Evolutionary conservation across 2,888 invertebrate species (phyloP), one percentile per base, ranked within the genome.

Genomic region (Orchesellides sinensis): DNA sequence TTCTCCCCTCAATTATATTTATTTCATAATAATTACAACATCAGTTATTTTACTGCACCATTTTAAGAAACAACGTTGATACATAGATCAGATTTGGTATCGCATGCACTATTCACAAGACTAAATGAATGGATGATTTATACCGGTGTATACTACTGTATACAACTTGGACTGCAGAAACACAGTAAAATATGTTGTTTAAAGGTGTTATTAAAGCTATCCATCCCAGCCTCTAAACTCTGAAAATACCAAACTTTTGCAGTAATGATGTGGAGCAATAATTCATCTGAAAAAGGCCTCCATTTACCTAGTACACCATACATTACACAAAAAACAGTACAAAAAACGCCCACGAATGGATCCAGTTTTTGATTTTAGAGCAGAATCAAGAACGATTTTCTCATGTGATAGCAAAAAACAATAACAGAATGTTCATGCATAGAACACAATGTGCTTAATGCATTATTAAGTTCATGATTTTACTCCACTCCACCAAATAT

Each of bases 11-110:
- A 75, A 75, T 75, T 75, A 75, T 66, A 68, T 59, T 23, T 45
- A 66, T 77, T 77, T 56, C 77, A 59, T 77, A 77, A 78, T 70
- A 61, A n/a, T n/a, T n/a, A 27, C 61, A 78, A 69, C 78, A 78
- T 78, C 78, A 69, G 78, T 78, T 78, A 78, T 59, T 59, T 77
- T 61, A 78, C 49, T 49, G 23, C 70, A 52, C 78, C 78, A 78
- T 69, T 77, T 77, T 77, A 75, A 77, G 68, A 61, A 68, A 75
- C 45, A 70, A 49, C 49, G 52, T 63, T 69, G 68, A 45, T 69
- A 74, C 56, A 61, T 59, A 69, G 69, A 77, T 77, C 77, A 69
- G 77, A 77, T 77, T 77, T 69, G 40, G n/a, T 77, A 77, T 77
- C 77, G 49, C 49, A 52, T 14, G 65, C 52, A 19, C 65, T 68